These are phyloP conservation scores for Turritopsis dohrnii DNA, from an alignment of 30 jellyfish, hydroid and myxozoan genomes.

Conservation along the genomic window DNA sequence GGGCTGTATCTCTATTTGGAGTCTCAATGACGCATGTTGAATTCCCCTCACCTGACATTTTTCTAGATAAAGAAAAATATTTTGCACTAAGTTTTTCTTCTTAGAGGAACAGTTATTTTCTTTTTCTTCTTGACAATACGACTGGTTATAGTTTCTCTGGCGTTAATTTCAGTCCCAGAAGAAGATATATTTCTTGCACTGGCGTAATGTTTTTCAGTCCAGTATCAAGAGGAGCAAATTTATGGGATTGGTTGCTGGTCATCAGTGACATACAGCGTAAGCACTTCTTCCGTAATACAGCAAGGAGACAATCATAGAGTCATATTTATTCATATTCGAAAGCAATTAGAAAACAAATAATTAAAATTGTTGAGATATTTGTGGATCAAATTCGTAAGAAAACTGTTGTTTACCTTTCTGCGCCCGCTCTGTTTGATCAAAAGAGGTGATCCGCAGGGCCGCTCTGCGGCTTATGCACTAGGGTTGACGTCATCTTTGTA, in stretches of 20 bases:
- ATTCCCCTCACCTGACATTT: not conserved
- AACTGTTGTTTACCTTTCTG: not conserved
- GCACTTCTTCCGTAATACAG: not conserved
- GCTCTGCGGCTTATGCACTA: constrained; percentile 1
- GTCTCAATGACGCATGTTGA: not conserved
- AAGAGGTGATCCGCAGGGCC: constrained; percentile 14
- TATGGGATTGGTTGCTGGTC: not conserved
- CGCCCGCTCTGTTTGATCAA: not conserved
- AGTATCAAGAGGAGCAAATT: not conserved
- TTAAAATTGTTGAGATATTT: not conserved
- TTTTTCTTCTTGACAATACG: not conserved
- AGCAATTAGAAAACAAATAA: not conserved
- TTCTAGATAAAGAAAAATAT: not conserved
- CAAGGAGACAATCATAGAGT: not conserved
- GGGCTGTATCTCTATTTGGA: not conserved
- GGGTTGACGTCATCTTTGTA: not conserved
- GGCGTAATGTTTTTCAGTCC: constrained; percentile 16
- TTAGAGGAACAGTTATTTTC: constrained; percentile 9
- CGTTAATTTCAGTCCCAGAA: constrained; percentile 19
- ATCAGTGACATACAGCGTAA: not conserved
- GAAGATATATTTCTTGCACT: not conserved
- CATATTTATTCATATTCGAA: not conserved
- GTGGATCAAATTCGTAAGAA: constrained; percentile 1
- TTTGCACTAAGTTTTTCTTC: not conserved
- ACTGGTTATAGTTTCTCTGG: constrained; percentile 3